Evolutionary conservation across 2,113 vertebrate species (phyloP), one percentile per base, ranked within the genome.

Genomic region (Artemisiospiza belli): DNA sequence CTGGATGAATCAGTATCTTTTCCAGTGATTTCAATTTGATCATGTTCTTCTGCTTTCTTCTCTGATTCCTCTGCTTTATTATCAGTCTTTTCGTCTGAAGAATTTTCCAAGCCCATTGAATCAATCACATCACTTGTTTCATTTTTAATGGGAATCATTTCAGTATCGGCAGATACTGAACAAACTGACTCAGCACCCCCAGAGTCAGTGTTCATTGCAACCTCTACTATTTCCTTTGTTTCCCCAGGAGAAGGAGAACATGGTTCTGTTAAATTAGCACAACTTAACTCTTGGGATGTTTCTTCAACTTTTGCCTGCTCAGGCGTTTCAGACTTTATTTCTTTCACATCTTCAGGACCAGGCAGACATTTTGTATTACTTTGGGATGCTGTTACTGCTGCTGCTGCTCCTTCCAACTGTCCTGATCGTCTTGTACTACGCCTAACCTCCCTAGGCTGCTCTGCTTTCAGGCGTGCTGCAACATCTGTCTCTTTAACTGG

Each of bases 401-500:
- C 52, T 81, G 83, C 63, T 6, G 66, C 15, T 78, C 70, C 96
- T 72, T 98, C 97, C 20, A 78, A 27, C n/a, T 97, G 97, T 28
- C 88, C 97, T 30, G 33, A 91, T 28, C 64, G 91, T 35, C 96
- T 96, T 75, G 78, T 92, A 79, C 95, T 95, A 57, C 95, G 97
- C 58, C 97, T 97, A 59, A 79, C 94, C 44, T 98, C 97, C 92
- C 96, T 97, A 54, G 95, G 90, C 19, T 95, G 95, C 20, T 98
- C 98, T 1, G 4, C 31, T 93, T 97, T 97, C 9, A 78, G 54
- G 16, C 83, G 51, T 6, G 87, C 27, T 89, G 68, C 59, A 84
- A 77, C 79, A 96, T 96, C 87, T 96, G 98, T 87, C 95, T 98
- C 98, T 98, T 98, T 98, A 97, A 93, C 76, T 88, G 87, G 97